These are phyloP conservation scores for Chaetorhynchus papuensis DNA, from an alignment of 2,113 vertebrate genomes.

Conservation along the genomic window DNA sequence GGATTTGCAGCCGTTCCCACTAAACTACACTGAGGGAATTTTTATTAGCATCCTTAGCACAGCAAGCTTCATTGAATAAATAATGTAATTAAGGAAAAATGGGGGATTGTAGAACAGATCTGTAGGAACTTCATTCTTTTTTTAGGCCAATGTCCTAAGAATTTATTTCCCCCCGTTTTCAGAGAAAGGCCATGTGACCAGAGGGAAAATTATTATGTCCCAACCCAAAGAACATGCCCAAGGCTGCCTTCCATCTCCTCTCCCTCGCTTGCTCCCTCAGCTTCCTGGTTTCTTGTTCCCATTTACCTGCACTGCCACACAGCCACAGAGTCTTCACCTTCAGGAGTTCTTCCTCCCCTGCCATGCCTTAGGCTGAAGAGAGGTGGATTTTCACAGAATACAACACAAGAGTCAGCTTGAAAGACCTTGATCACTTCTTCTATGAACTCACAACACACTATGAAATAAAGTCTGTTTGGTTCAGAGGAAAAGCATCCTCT, in stretches of 20 bases:
- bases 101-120: not conserved
- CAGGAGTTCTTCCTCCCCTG: not conserved
- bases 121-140: not conserved
- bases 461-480: not conserved
- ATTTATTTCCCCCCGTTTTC: fast-evolving
- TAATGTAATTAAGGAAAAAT: not conserved
- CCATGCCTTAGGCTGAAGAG: not conserved
- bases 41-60: not conserved
- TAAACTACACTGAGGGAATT: not conserved
- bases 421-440: not conserved
- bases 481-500: not conserved
- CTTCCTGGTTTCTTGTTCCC: not conserved
- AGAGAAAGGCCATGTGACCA: not conserved
- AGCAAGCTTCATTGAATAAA: not conserved
- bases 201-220: not conserved
- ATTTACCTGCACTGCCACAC: not conserved
- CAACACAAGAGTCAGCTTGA: not conserved
- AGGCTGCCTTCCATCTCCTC: not conserved
- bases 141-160: not conserved
- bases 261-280: not conserved
- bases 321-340: not conserved
- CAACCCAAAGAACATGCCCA: not conserved
- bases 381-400: not conserved
- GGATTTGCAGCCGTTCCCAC: not conserved
- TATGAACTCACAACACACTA: not conserved